phyloP scores from a whole-genome alignment of 35 echinoderm and acorn worm species.

The Strongylocentrotus purpuratus region DNA sequence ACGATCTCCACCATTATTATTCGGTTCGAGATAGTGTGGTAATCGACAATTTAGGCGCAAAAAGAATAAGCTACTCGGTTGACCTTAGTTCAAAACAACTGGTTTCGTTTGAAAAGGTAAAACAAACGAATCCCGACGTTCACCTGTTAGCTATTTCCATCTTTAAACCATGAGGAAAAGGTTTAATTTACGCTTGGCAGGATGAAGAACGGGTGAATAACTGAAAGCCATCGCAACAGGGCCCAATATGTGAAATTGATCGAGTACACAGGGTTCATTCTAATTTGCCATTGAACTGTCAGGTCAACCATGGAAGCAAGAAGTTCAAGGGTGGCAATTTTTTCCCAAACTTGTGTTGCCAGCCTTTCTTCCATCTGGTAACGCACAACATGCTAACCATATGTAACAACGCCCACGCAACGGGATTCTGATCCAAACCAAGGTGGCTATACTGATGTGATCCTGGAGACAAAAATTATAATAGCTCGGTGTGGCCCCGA shows the following conservation, averaged over 20 bases:
- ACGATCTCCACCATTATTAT: too few species aligned
- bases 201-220: neutral
- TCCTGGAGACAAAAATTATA: neutral
- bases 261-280: neutral
- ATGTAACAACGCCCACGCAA: neutral
- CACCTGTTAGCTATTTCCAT: neutral
- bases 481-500: neutral
- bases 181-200: neutral
- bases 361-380: constrained; percentile 20
- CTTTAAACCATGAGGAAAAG: neutral
- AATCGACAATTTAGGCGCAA: too few species aligned
- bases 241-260: neutral
- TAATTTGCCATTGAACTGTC: constrained; percentile 20
- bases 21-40: too few species aligned
- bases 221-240: neutral
- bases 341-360: neutral
- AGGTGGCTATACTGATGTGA: neutral
- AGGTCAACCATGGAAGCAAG: constrained; percentile 24
- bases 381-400: neutral
- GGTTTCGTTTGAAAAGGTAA: neutral
- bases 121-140: neutral
- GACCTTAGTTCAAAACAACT: neutral
- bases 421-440: neutral
- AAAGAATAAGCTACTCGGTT: neutral
- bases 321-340: constrained; percentile 29